These are phyloP conservation scores for Otolemur crassicaudatus DNA, from an alignment of 2,797 vertebrate genomes.

Conservation along the genomic window DNA sequence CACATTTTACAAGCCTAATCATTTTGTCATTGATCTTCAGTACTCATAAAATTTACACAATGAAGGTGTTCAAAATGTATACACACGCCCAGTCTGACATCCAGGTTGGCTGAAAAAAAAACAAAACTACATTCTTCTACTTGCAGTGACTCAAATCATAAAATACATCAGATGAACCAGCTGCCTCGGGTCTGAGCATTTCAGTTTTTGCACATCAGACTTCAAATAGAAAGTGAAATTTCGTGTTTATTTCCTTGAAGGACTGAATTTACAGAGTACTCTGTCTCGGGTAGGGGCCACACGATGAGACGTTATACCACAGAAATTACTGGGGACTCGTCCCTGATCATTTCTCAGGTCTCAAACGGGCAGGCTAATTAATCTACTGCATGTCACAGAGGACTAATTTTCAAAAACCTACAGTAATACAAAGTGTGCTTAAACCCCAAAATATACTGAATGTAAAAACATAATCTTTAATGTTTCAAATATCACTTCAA, in stretches of 20 bases:
- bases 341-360: not conserved
- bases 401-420: not conserved
- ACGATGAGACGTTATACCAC: not conserved
- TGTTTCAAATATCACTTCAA: not conserved
- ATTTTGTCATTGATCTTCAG: not conserved
- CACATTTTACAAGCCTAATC: not conserved
- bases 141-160: not conserved
- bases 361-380: not conserved
- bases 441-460: not conserved
- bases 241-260: not conserved
- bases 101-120: not conserved
- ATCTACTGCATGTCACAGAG: not conserved
- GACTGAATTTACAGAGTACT: not conserved
- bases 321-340: not conserved
- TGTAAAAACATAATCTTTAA: conserved; percentile 7
- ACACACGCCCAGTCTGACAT: not conserved
- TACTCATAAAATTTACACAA: not conserved
- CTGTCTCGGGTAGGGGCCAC: not conserved
- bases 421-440: not conserved
- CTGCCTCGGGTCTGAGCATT: not conserved
- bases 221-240: not conserved
- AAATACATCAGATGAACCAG: not conserved
- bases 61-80: conserved; percentile 32
- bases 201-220: not conserved
- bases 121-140: not conserved